Percentiles rank a stretch among this genome's conserved stretches.
Conservation (phyloP, 1,140 invertebrate genomes). For the Platyura marginata region DNA sequence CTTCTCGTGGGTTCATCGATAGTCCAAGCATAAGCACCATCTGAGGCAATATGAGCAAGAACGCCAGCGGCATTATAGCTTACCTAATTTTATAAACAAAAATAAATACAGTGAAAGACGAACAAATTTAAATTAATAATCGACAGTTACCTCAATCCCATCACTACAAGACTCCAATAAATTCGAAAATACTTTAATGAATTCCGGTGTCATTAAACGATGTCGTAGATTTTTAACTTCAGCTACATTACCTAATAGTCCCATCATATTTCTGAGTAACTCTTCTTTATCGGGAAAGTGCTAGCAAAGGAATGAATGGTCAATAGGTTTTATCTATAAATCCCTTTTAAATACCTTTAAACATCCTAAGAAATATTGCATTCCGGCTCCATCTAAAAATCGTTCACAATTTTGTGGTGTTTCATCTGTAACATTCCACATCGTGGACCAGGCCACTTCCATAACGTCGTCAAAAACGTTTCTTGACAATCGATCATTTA, state of each 20-base stretch:
- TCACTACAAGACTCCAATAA: conserved; percentile 71
- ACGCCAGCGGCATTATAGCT: conserved; percentile 96
- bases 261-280: conserved; percentile 90
- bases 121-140: no score
- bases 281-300: conserved; percentile 75
- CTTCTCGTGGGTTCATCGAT: conserved; percentile 46
- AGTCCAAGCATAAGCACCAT: conserved; percentile 70
- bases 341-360: conserved; percentile 36
- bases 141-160: conserved; percentile 88
- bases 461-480: conserved; percentile 82
- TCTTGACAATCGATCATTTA: conserved; percentile 51
- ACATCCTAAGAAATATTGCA: conserved; percentile 74
- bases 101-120: no score
- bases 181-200: conserved; percentile 69
- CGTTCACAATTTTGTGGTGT: conserved; percentile 79
- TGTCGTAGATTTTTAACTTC: conserved; percentile 74
- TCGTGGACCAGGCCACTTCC: conserved; percentile 93
- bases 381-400: conserved; percentile 71
- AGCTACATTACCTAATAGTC: conserved; percentile 85
- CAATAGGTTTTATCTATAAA: no score
- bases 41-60: conserved; percentile 84
- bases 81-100: conserved; percentile 39
- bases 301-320: conserved; percentile 25
- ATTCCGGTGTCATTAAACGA: conserved; percentile 67
- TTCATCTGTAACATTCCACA: conserved; percentile 98